phyloP scores from a whole-genome alignment of 1,140 invertebrate species.

The Drosophila paulistorum region DNA sequence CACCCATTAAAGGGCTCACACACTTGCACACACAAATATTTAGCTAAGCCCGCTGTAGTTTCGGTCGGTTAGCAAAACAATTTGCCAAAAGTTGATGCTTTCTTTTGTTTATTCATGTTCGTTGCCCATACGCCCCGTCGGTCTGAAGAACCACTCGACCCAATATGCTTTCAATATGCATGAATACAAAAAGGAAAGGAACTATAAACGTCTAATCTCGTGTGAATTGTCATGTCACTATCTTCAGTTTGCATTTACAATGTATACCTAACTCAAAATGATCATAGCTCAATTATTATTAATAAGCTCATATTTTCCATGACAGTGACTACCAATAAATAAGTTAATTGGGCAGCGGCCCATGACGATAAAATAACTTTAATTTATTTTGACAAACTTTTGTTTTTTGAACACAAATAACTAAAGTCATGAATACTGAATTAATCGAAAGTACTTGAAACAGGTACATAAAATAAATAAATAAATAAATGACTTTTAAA shows the following conservation, averaged over 20 bases:
- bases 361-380: too few relatives aligned
- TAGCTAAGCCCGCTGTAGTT: neutral
- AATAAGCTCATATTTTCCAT: too few relatives aligned
- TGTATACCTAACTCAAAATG: too few relatives aligned
- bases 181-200: neutral
- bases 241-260: neutral
- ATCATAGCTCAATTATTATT: too few relatives aligned
- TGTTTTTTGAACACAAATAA: too few relatives aligned
- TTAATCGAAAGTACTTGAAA: too few relatives aligned
- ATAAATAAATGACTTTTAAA: too few relatives aligned
- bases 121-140: neutral
- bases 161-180: neutral
- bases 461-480: too few relatives aligned
- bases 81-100: slow-evolving; percentile 34
- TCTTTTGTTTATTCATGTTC: slow-evolving; percentile 3
- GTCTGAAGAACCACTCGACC: neutral
- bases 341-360: too few relatives aligned
- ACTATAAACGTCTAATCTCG: neutral
- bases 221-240: neutral
- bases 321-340: too few relatives aligned
- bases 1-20: neutral
- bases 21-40: neutral
- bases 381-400: too few relatives aligned
- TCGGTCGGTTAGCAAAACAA: slow-evolving; percentile 27
- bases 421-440: too few relatives aligned